A percentile compares a stretch with the other conserved stretches of the same genome.
Conservation (phyloP, 2,113 vertebrate species). For the Cercopithecus mona region DNA sequence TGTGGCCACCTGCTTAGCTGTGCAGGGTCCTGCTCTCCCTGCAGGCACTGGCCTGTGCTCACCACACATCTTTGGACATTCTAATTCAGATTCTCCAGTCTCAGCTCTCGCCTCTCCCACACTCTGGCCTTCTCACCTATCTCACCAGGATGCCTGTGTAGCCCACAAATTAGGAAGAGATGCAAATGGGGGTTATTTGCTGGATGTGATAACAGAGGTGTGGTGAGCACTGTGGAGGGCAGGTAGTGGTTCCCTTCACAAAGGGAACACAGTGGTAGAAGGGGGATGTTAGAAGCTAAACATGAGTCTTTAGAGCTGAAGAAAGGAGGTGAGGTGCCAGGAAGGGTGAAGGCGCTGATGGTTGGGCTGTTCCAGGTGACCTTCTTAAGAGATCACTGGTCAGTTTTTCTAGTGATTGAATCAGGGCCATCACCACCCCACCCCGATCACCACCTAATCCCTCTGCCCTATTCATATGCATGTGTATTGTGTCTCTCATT, state of each 20-base stretch:
- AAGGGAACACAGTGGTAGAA: neutral
- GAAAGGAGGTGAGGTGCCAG: neutral
- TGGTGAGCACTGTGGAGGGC: neutral
- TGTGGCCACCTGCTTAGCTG: neutral
- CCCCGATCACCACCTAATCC: neutral
- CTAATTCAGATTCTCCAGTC: neutral
- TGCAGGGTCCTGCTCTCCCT: neutral
- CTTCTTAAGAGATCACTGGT: neutral
- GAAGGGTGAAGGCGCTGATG: neutral
- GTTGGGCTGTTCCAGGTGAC: neutral
- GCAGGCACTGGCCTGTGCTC: neutral
- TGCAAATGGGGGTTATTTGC: fast-evolving
- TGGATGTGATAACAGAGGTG: neutral
- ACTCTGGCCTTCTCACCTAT: neutral
- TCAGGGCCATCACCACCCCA: neutral
- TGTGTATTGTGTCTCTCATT: neutral
- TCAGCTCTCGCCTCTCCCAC: neutral
- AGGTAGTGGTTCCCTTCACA: neutral
- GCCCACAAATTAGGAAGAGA: neutral
- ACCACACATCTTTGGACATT: too few species aligned
- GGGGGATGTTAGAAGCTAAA: fast-evolving
- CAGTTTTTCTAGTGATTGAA: neutral
- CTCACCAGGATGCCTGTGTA: neutral
- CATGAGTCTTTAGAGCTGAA: neutral
- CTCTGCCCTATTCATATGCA: neutral